Conservation (phyloP, 2,113 vertebrate species). For the Cairina moschata region DNA sequence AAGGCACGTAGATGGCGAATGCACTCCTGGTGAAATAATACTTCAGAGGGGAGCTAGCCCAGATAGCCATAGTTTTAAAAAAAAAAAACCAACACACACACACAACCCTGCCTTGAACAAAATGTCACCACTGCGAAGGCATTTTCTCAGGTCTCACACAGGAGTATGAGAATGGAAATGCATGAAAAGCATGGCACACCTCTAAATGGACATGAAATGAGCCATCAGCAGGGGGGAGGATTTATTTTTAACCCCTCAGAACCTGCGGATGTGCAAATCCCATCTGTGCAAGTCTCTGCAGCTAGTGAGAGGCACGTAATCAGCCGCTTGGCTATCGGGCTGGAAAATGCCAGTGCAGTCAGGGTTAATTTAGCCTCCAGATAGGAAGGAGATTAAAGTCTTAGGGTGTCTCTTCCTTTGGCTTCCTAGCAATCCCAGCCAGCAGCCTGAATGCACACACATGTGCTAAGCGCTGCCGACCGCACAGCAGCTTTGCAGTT, state of each 20-base stretch:
- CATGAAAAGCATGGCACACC: not conserved
- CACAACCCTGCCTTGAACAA: not conserved
- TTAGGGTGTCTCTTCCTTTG: not conserved
- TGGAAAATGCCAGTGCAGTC: not conserved
- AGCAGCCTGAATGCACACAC: not conserved
- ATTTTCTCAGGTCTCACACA: not conserved
- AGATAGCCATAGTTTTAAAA: fast-evolving
- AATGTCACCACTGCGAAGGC: not conserved
- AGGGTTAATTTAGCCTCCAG: not conserved
- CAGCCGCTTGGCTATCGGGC: not conserved
- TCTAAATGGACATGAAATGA: slow-evolving; percentile 56
- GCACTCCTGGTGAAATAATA: not conserved
- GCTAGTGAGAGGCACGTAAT: fast-evolving
- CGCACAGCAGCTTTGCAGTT: not conserved
- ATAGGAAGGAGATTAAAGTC: not conserved
- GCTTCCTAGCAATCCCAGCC: not conserved
- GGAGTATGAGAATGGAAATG: not conserved
- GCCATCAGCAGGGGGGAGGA: not conserved
- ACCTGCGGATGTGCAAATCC: not conserved
- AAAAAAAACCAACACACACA: too few species aligned
- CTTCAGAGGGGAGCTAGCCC: not conserved
- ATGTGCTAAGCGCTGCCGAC: not conserved
- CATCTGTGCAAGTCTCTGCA: not conserved
- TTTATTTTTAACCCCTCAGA: slow-evolving; percentile 42
- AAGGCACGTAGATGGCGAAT: not conserved